These are phyloP conservation scores for Ammodytes dubius DNA, from an alignment of 2,113 vertebrate species.

Conservation along the genomic window DNA sequence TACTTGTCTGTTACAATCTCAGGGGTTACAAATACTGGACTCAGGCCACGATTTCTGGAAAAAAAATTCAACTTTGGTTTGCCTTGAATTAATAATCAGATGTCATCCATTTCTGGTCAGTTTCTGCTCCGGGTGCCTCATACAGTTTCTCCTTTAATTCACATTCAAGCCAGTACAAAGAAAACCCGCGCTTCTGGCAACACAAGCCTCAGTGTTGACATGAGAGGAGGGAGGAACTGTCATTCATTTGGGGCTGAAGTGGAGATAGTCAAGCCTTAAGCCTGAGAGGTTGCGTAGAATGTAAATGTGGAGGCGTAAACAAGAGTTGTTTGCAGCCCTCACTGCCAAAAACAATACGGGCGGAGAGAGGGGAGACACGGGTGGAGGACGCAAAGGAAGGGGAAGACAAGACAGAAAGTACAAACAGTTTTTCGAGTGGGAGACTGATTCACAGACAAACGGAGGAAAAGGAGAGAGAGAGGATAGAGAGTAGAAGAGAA, in stretches of 20 bases:
- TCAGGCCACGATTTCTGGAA: too few relatives aligned
- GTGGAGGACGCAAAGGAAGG: constrained; percentile 57
- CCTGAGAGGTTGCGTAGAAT: constrained; percentile 62
- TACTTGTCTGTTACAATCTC: too few relatives aligned
- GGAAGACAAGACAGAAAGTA: constrained; percentile 35
- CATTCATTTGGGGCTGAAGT: constrained; percentile 50
- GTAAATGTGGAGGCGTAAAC: constrained; percentile 71
- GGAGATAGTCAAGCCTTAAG: constrained; percentile 62
- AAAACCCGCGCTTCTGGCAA: constrained; percentile 26
- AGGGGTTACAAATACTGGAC: too few relatives aligned
- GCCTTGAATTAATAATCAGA: too few relatives aligned
- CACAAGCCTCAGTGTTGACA: constrained; percentile 29
- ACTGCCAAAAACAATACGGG: constrained; percentile 50
- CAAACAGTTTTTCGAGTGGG: constrained; percentile 10
- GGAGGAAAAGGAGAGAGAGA: constrained; percentile 8
- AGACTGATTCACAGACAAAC: background rate
- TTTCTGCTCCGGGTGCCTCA: too few relatives aligned
- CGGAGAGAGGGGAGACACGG: constrained; percentile 30
- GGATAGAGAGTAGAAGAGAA: background rate
- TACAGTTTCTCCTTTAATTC: too few relatives aligned
- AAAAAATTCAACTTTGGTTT: too few relatives aligned
- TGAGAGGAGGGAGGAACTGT: constrained; percentile 36
- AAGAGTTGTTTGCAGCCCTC: constrained; percentile 54
- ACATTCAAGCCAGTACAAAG: constrained; percentile 29
- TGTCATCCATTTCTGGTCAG: too few relatives aligned